Evolutionary conservation across 2,113 vertebrate species (phyloP).

Genomic region (Brachypteracias leptosomus): DNA sequence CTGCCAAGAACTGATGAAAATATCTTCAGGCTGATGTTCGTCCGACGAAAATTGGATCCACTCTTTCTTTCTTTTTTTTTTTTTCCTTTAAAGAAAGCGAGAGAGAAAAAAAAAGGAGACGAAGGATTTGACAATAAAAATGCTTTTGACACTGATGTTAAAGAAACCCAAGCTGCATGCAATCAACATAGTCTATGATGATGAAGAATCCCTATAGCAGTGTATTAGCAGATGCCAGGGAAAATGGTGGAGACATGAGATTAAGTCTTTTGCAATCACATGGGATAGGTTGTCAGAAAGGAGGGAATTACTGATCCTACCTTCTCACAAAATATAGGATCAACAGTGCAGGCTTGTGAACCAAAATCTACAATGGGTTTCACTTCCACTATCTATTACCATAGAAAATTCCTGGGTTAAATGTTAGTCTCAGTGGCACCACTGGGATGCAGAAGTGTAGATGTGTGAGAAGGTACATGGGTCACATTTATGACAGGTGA

Average conservation of each 20-base stretch:
- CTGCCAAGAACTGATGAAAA: conserved; percentile 52
- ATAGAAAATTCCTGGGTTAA: neutral
- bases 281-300: neutral
- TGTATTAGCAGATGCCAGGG: neutral
- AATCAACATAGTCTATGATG: neutral
- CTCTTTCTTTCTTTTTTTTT: neutral
- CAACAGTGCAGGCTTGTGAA: neutral
- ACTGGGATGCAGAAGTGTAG: neutral
- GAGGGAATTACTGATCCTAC: neutral
- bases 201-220: neutral
- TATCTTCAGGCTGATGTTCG: conserved; percentile 46
- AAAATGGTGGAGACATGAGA: neutral
- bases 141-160: neutral
- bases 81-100: neutral
- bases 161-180: neutral
- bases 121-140: neutral
- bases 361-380: neutral
- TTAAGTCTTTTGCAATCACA: neutral
- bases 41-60: neutral
- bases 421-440: neutral
- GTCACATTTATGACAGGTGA: neutral
- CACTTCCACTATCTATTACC: neutral
- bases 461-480: neutral
- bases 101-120: neutral
- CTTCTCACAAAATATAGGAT: neutral